Evolutionary conservation across 2,113 vertebrate species (phyloP), one percentile per base, ranked within the genome.

Genomic region (Hystrix cristata): DNA sequence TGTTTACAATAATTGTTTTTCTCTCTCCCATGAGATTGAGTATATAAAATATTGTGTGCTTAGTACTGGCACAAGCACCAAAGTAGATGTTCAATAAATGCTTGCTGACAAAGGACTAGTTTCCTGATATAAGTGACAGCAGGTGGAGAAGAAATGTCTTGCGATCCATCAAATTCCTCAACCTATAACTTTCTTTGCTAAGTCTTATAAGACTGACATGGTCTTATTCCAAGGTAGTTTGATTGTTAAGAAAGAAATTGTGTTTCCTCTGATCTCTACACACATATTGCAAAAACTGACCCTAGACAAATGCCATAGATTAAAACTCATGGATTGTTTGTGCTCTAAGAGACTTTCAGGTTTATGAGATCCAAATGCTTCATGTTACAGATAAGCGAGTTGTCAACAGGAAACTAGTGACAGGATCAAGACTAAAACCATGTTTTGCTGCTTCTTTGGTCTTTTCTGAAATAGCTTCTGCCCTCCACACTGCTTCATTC

Each of bases 1-100:
- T 92, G 14, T 94, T 96, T 90, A 31, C 46, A 65, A 34, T 76
- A 51, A n/a, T 62, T 38, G 48, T 87, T 85, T 93, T 88, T 46
- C 62, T 87, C 57, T 88, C 15, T 81, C 38, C 71, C 15, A 27
- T 3, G 31, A 95, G 31, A 64, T 29, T 91, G 48, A 89, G 65
- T 55, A 21, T 16, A n/a, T 84, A 65, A 74, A 69, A 85, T 91
- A 48, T 38, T 10, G 6, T 71, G 51, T 59, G 18, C 29, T 34
- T 69, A 31, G 4, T 48, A 51, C 34, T 79, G 62, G 16, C 38
- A 57, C 43, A 51, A 7, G 25, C n/a, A 55, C n/a, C 64, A 38
- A 82, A 91, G 29, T 10, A 7, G 10, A 53, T 46, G 38, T 31
- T 85, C 69, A 62, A 0, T 74, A 76, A 81, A 38, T 51, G 46